Base-by-base conservation (phyloP, 2,888 invertebrate species). In the Cheilosia pagana region DNA sequence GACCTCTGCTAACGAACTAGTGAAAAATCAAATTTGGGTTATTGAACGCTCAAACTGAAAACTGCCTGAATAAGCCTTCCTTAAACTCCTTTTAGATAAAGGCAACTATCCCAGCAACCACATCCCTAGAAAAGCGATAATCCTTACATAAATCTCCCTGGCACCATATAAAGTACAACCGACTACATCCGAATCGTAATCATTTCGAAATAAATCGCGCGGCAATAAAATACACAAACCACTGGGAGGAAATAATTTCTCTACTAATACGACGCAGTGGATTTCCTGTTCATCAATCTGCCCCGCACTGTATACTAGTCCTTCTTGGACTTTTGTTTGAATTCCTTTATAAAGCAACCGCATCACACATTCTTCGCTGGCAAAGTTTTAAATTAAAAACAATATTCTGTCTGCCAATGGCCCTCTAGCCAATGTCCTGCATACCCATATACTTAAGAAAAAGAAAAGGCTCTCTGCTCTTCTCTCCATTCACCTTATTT, bases 391-490 rank as follows among this genome's bases (percentile, higher is more conserved):
- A 79, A 76, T 81, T 76, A 81, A 81, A 85, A 85, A 76, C 75
- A 78, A 79, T 62, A 75, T 71, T 85, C 75, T 76, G 81, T 81
- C 85, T 85, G 85, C 85, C 85, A 85, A 85, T 71, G 79, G 79
- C 85, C 81, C 78, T 83, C 83, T 83, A 74, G 78, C 78, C 83
- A 83, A 70, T 83, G 83, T 85, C 79, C 85, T 85, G 85, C 75
- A 85, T 85, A 81, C 85, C 85, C 70, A 85, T 76, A 79, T 85
- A 75, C 55, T 70, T 35, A 60, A 57, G 48, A 43, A 59, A 65
- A 68, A 77, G 52, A 78, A 83, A 68, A 68, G 50, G 68, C 39
- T 39, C 68, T 28, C 23, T 25, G n/a, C 28, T 28, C 28, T 28
- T 28, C 28, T 60, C 53, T 82, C 48, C 65, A 62, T 75, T 75